Percentiles rank a stretch among this genome's conserved stretches.
Conservation (phyloP, 2,797 vertebrate genomes). For the Leuciscus waleckii region DNA sequence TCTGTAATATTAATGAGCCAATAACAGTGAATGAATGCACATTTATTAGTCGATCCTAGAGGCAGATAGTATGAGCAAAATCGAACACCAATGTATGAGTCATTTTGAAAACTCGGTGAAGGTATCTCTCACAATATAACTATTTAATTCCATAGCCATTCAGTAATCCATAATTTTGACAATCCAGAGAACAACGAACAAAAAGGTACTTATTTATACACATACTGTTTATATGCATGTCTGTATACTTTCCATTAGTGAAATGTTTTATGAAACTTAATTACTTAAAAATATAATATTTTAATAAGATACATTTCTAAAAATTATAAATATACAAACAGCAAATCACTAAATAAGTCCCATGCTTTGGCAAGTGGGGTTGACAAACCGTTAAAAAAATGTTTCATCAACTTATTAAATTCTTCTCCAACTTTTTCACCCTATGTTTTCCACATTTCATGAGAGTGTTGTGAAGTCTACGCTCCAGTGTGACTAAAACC, state of each 20-base stretch:
- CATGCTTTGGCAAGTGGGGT: conserved; percentile 4
- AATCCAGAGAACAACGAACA: too few species aligned
- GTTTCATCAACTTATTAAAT: conserved; percentile 1
- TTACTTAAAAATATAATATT: too few species aligned
- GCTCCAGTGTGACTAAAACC: conserved; percentile 12
- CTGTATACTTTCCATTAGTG: too few species aligned
- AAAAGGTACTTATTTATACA: background rate
- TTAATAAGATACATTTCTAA: background rate
- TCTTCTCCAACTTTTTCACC: conserved; percentile 15
- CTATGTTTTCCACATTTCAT: conserved; percentile 34
- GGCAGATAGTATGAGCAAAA: background rate
- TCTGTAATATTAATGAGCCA: conserved; percentile 8
- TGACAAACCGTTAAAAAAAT: conserved; percentile 2
- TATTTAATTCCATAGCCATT: background rate
- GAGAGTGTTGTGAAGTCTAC: conserved; percentile 8
- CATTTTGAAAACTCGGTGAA: background rate
- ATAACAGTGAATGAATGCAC: conserved; percentile 39
- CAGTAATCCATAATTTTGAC: too few species aligned
- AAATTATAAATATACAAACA: background rate
- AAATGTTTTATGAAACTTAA: background rate
- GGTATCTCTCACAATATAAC: background rate
- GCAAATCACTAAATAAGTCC: background rate
- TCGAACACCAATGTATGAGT: background rate
- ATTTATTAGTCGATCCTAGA: background rate
- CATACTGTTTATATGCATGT: background rate